Evolutionary conservation across 2,113 vertebrate species (phyloP), one percentile per base, ranked within the genome.

Genomic region (Ptilonorhynchus violaceus): DNA sequence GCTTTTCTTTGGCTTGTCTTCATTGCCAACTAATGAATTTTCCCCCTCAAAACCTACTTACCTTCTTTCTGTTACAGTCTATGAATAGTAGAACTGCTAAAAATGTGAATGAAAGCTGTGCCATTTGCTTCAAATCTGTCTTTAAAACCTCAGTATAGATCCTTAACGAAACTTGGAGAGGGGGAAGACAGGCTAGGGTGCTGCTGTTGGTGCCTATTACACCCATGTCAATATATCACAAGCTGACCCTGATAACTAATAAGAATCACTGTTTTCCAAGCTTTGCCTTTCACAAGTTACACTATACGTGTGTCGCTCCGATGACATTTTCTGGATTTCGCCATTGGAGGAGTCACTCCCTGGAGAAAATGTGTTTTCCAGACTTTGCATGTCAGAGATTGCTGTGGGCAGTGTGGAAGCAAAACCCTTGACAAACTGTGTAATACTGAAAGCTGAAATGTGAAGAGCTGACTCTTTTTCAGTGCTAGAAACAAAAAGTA

Each of bases 291-390:
- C 8, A 4, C 12, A 56, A 47, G 17, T 55, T 68, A 62, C 0
- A 1, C 37, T 24, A 42, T 7, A 5, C 0, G 0, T 35, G n/a
- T 17, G 37, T 44, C 3, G 2, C 19, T 91, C 59, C 1, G 2
- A 52, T 5, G 33, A 86, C 19, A 42, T 60, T 86, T 85, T 88
- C 69, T 49, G 53, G 3, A 35, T 78, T 85, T 56, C 73, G 53
- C 19, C 37, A 37, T 0, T 27, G 58, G 35, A 81, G 31, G 47
- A 70, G 52, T 49, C 33, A 33, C 11, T 66, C 17, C 28, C 44
- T 53, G 24, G 8, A 58, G 31, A 56, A 63, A 64, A 82, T 31
- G 6, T 58, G 20, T 7, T 69, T 88, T 88, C 15, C 25, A 64
- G 44, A 46, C 53, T 68, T 35, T 7, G 11, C 33, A 64, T 16